Evolutionary conservation across 2,797 vertebrate genomes (phyloP), one percentile per base, ranked within the genome.

Genomic region (Tamandua tetradactyla): DNA sequence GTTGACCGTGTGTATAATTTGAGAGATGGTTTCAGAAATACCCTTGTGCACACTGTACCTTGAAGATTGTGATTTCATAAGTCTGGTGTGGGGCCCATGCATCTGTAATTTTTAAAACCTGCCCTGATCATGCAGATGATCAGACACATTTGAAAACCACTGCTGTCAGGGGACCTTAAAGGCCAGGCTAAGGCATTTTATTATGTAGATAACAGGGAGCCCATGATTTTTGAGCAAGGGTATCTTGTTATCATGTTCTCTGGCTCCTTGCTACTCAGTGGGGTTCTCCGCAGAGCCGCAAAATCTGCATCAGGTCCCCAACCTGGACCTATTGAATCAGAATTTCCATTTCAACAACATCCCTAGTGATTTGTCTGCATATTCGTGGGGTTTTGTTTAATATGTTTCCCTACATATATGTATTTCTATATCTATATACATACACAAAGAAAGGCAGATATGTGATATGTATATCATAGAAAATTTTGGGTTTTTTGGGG

Each of bases 21-120:
- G 32, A 52, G n/a, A 86, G 69, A 30, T 91, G 64, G 76, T 89
- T 93, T 78, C 49, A 86, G 88, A 95, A n/a, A 80, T 59, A 52
- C 14, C 32, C 7, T 42, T 52, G 27, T 74, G 8, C n/a, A 59
- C 37, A 35, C 42, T 44, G n/a, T 37, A 66, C 52, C 84, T 89
- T 68, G 25, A 96, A 93, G 55, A 14, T 20, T 68, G 30, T 79
- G 35, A 76, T 69, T 80, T 75, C n/a, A 35, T 47, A 74, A 68
- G 25, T 42, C 22, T 92, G 11, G 3, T 23, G 4, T 64, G 30
- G 80, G 6, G 3, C 37, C n/a, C 42, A 66, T 44, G 62, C 42
- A 91, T 79, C 47, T 59, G 14, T 32, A 72, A 75, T 55, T 87
- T 84, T 61, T 7, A 47, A 47, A 47, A 47, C 47, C 47, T 81